Conservation (phyloP, 2,888 invertebrate genomes). For the Eupithecia pulchellata region DNA sequence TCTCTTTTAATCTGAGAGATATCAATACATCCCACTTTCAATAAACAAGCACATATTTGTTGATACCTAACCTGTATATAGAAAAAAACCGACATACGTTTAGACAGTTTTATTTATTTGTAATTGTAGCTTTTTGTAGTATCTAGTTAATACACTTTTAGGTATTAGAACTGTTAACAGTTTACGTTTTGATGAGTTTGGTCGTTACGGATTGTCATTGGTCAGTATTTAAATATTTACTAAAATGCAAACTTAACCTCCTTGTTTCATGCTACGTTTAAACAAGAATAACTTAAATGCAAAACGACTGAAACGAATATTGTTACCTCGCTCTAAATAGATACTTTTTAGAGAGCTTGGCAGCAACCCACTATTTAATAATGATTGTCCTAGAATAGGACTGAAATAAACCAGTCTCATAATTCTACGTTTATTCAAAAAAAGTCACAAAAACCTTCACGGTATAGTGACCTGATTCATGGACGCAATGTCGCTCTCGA, state of each 20-base stretch:
- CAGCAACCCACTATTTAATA: background rate
- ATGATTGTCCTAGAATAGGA: background rate
- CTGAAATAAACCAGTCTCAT: background rate
- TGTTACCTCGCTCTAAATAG: background rate
- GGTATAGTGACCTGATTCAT: constrained; percentile 19
- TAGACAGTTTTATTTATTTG: too few relatives aligned
- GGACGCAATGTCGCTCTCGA: constrained; percentile 11
- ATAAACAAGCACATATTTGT: background rate
- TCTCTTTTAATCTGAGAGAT: background rate
- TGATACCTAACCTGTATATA: too few relatives aligned
- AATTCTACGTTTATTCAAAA: background rate
- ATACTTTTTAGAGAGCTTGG: background rate
- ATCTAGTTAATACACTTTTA: too few relatives aligned
- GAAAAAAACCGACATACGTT: too few relatives aligned
- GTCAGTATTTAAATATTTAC: too few relatives aligned
- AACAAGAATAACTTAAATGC: background rate
- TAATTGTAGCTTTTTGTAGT: too few relatives aligned
- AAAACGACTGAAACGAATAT: background rate
- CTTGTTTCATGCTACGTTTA: background rate
- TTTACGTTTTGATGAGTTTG: too few relatives aligned
- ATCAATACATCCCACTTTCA: background rate
- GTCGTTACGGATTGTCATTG: too few relatives aligned
- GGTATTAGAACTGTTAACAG: too few relatives aligned
- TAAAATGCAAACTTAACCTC: background rate
- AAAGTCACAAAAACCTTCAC: background rate